These are phyloP conservation scores for Drosophila willistoni DNA, from an alignment of 1,140 invertebrate species.

Conservation along the genomic window DNA sequence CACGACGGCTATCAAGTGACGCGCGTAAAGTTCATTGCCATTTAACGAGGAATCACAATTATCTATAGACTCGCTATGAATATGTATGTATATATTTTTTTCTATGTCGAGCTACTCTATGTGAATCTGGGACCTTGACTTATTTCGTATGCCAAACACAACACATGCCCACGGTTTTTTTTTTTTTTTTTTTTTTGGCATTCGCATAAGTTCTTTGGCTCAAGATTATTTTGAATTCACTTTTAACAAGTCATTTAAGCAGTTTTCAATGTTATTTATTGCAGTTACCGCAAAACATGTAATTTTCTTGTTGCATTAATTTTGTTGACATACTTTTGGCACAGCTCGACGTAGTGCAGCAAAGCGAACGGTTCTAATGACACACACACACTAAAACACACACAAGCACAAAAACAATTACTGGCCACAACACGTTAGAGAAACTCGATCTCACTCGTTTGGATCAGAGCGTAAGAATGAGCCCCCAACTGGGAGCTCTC, in stretches of 20 bases:
- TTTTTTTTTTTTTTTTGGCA: conserved; percentile 17
- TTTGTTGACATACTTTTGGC: conserved; percentile 49
- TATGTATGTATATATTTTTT: conserved; percentile 14
- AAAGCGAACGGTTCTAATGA: conserved; percentile 38
- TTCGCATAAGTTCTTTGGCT: background rate
- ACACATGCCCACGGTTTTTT: conserved; percentile 22
- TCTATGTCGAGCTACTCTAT: background rate
- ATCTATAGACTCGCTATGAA: background rate
- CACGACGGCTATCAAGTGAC: conserved; percentile 37
- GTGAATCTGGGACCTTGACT: conserved; percentile 66
- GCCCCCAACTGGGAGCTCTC: background rate
- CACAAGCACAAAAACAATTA: background rate
- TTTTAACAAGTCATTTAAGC: conserved; percentile 19
- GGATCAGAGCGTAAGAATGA: conserved; percentile 3
- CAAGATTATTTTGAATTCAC: conserved; percentile 21
- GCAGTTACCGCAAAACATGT: background rate
- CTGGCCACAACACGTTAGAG: background rate
- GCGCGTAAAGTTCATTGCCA: conserved; percentile 68
- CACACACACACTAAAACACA: conserved; percentile 11
- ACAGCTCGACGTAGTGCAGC: conserved; percentile 13
- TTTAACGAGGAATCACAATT: conserved; percentile 8
- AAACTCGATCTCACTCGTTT: background rate
- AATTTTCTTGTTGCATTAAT: background rate
- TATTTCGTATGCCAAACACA: conserved; percentile 69
- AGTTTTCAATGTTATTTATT: conserved; percentile 48